A percentile compares a stretch with the other conserved stretches of the same genome.
phyloP scores from a whole-genome alignment of 2,113 vertebrate species.

The Lepus timidus region DNA sequence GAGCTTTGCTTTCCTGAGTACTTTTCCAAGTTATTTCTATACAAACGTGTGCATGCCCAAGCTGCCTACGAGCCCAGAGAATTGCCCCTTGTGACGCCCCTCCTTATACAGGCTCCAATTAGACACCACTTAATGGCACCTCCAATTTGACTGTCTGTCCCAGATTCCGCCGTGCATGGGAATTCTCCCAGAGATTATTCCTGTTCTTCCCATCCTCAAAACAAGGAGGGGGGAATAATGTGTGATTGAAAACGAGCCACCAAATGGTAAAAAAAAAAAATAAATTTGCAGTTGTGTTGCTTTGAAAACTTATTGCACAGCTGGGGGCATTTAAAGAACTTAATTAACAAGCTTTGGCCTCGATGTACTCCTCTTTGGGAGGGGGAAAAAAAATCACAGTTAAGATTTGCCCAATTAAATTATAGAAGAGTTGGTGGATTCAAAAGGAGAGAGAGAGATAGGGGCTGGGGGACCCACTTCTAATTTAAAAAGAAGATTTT shows the following conservation, averaged over 20 bases:
- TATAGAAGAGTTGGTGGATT: slow-evolving; percentile 87
- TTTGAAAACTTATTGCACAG: slow-evolving; percentile 92
- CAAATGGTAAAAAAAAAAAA: slow-evolving; percentile 81
- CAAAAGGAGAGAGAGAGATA: slow-evolving; percentile 82
- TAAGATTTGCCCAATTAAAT: slow-evolving; percentile 93
- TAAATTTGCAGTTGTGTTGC: slow-evolving; percentile 88
- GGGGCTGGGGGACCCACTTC: slow-evolving; percentile 85
- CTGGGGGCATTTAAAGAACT: slow-evolving; percentile 91
- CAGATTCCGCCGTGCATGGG: slow-evolving; percentile 73
- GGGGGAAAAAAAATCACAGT: slow-evolving; percentile 85
- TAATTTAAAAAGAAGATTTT: slow-evolving; percentile 91
- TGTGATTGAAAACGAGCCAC: slow-evolving; percentile 83
- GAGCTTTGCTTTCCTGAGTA: neutral
- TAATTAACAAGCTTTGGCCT: slow-evolving; percentile 91
- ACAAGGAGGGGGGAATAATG: slow-evolving; percentile 77
- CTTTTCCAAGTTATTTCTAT: slow-evolving; percentile 7
- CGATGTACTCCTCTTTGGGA: slow-evolving; percentile 86
- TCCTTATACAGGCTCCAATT: slow-evolving; percentile 78
- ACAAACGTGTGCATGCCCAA: neutral
- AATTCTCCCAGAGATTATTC: slow-evolving; percentile 82
- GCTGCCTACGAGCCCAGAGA: slow-evolving; percentile 63
- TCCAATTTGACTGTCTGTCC: slow-evolving; percentile 76
- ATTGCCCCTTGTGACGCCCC: slow-evolving; percentile 64
- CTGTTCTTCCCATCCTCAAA: slow-evolving; percentile 79
- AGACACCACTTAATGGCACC: slow-evolving; percentile 81